Base-by-base conservation (phyloP, 1,140 invertebrate species). In the Magallana angulata region DNA sequence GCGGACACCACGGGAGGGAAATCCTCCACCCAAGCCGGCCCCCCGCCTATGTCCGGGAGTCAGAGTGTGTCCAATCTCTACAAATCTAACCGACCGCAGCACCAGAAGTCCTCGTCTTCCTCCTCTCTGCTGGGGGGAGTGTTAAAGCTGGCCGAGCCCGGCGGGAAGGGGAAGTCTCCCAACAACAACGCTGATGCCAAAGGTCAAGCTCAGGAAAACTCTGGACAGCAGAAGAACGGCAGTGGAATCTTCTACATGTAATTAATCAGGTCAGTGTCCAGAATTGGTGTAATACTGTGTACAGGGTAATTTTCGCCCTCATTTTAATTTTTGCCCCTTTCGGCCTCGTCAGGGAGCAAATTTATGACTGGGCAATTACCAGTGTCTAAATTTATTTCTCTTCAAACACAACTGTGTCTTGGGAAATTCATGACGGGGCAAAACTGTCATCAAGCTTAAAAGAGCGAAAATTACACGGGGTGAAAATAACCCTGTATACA, bases 81-180 rank as follows among this genome's bases (percentile, higher is more conserved):
- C 58, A 84, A 85, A 59, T 56, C 24, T 12, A 86, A 88, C 84
- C 24, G 58, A 2, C 24, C 64, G 9, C 30, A 24, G 58, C 18
- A 18, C 12, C 57, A 85, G 64, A 58, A 64, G 12, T 81, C 71
- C 24, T 57, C 36, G 9, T 30, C 86, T n/a, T 86, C 88, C 0
- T 82, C 91, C 1, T 91, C 91, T 7, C 82, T 71, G 57, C 86
- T 92, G 71, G 83, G 90, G 71, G 60, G 64, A 57, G 85, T 93
- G 16, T 91, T 92, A 89, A 92, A 92, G 82, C 85, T 93, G n/a
- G 91, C 92, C 1, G 91, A 93, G 24, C 91, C 91, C 16, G 85
- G 82, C 24, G 62, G 59, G 16, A 90, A 88, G 60, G 85, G 81
- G 16, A 87, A 83, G 83, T 59, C 85, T 59, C 24, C 57, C 12